These are phyloP conservation scores for Mormyrus iriodes DNA, from an alignment of 2,113 vertebrate species.

Conservation along the genomic window DNA sequence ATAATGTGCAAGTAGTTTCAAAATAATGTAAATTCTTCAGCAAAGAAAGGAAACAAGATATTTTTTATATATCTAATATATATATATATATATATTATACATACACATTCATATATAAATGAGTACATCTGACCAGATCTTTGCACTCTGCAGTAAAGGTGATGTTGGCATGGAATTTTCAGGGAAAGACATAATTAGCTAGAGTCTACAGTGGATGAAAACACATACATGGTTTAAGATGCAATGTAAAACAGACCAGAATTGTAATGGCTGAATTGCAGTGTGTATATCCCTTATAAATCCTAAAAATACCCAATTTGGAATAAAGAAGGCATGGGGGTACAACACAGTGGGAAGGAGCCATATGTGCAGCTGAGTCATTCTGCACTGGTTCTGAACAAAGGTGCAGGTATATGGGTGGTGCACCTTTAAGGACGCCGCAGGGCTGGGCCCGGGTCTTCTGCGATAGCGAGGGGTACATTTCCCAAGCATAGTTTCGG, in stretches of 20 bases:
- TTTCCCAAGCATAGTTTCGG: neutral
- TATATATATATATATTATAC: too few species aligned
- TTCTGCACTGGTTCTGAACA: neutral
- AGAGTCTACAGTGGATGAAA: too few species aligned
- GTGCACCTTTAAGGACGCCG: neutral
- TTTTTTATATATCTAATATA: too few species aligned
- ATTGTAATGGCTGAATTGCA: neutral
- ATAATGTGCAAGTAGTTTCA: neutral
- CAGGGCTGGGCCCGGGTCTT: neutral
- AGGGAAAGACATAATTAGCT: too few species aligned
- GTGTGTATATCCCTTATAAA: neutral
- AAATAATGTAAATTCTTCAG: neutral
- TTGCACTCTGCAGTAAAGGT: too few species aligned
- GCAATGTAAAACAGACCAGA: neutral
- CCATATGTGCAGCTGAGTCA: neutral
- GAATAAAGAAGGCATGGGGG: neutral
- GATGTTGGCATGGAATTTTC: too few species aligned
- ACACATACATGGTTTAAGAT: neutral
- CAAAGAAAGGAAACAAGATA: neutral
- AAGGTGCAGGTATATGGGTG: neutral
- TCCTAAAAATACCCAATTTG: neutral
- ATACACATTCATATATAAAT: too few species aligned
- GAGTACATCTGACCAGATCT: too few species aligned
- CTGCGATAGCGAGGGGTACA: neutral
- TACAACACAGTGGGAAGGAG: neutral